phyloP scores from a whole-genome alignment of 2,797 vertebrate species.

The Sebastiscus albofasciatus region DNA sequence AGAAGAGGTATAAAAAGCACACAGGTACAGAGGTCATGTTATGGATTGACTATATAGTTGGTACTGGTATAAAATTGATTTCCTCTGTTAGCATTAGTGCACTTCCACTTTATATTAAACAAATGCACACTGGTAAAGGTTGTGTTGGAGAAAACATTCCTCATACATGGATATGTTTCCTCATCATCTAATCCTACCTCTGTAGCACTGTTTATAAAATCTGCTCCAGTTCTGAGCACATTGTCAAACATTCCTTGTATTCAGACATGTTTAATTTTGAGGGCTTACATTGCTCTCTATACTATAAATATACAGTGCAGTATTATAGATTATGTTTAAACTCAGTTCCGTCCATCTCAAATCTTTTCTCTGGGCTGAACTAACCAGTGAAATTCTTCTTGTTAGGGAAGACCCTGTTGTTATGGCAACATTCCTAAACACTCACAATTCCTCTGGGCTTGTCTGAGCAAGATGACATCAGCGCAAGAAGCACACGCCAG shows the following conservation, averaged over 20 bases:
- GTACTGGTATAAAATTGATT: background rate
- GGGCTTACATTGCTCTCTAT: background rate
- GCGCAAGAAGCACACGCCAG: conserved; percentile 10
- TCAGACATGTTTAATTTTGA: background rate
- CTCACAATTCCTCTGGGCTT: conserved; percentile 53
- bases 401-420: conserved; percentile 34
- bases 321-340: background rate
- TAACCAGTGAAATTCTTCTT: background rate
- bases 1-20: background rate
- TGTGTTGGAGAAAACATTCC: background rate
- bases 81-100: background rate
- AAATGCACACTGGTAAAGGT: background rate
- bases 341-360: background rate
- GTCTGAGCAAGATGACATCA: conserved; percentile 56
- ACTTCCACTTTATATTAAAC: background rate
- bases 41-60: background rate
- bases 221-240: background rate
- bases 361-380: background rate
- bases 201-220: background rate
- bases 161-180: background rate
- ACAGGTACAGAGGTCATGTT: background rate
- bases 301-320: background rate
- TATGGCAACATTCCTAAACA: conserved; percentile 55
- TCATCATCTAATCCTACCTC: background rate
- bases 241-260: background rate